Evolutionary conservation across 35 echinoderm and acorn worm species (phyloP).

Genomic region (Strongylocentrotus purpuratus): DNA sequence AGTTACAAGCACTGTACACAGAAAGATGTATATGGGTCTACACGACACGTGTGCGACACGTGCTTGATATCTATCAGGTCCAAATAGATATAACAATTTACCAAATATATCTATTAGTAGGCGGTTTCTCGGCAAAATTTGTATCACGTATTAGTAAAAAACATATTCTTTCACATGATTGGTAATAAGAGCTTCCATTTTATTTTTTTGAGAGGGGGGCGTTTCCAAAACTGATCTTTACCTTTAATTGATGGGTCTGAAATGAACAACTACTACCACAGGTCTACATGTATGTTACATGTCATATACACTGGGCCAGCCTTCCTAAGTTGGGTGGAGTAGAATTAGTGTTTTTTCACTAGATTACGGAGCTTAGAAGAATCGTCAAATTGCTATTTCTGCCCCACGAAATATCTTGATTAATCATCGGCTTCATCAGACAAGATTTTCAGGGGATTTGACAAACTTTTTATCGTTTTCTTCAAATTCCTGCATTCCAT

Average conservation of each 20-base stretch:
- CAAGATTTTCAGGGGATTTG: background rate
- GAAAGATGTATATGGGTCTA: too few relatives aligned
- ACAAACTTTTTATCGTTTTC: background rate
- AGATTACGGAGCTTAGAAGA: constrained; percentile 26
- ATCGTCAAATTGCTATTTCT: constrained; percentile 39
- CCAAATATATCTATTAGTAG: too few relatives aligned
- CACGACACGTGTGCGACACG: too few relatives aligned
- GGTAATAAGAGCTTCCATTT: too few relatives aligned
- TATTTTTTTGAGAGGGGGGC: too few relatives aligned
- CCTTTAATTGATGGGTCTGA: background rate
- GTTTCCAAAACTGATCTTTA: too few relatives aligned
- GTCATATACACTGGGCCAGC: background rate
- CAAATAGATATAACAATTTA: too few relatives aligned
- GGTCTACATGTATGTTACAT: background rate
- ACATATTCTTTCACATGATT: too few relatives aligned
- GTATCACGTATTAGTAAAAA: too few relatives aligned
- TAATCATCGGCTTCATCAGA: constrained; percentile 7
- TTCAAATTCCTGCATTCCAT: background rate
- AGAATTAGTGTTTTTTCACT: constrained; percentile 5
- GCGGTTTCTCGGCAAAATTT: too few relatives aligned
- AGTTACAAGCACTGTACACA: too few relatives aligned
- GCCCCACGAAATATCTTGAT: constrained; percentile 33
- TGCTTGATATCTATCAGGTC: too few relatives aligned
- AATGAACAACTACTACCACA: background rate
- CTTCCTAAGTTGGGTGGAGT: constrained; percentile 11